Evolutionary conservation across 2,888 invertebrate species (phyloP).

Genomic region (Eurois occulta): DNA sequence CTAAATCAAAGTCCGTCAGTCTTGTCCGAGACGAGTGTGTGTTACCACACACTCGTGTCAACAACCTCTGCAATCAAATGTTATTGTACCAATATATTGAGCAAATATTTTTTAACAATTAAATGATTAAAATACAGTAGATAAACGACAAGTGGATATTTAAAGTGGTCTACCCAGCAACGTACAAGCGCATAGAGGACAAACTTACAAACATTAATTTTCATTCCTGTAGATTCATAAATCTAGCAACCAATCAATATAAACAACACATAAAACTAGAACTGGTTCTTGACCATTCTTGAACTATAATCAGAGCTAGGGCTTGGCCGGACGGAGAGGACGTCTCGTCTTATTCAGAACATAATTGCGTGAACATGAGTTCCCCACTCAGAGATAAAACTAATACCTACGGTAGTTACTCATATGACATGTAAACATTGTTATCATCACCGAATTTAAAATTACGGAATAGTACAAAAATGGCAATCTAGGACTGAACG

Average conservation of each 20-base stretch:
- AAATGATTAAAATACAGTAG: background rate
- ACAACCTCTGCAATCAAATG: slow-evolving; percentile 3
- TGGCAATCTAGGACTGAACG: no score
- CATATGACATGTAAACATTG: background rate
- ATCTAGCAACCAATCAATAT: background rate
- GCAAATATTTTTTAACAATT: background rate
- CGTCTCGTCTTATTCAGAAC: background rate
- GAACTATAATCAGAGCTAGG: background rate
- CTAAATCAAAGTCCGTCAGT: no score
- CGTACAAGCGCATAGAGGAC: no score
- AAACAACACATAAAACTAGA: background rate
- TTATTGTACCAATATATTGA: background rate
- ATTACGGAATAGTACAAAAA: background rate
- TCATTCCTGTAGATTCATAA: background rate
- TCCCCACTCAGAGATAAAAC: background rate
- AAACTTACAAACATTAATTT: background rate
- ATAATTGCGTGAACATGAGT: background rate
- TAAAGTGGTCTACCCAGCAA: background rate
- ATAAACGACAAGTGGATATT: background rate
- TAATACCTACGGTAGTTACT: background rate
- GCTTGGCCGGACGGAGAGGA: background rate
- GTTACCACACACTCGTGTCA: background rate
- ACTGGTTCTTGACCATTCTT: background rate
- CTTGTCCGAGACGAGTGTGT: no score
- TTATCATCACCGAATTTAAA: background rate